Evolutionary conservation across 2,888 invertebrate species (phyloP).

Genomic region (Lottia gigantea): DNA sequence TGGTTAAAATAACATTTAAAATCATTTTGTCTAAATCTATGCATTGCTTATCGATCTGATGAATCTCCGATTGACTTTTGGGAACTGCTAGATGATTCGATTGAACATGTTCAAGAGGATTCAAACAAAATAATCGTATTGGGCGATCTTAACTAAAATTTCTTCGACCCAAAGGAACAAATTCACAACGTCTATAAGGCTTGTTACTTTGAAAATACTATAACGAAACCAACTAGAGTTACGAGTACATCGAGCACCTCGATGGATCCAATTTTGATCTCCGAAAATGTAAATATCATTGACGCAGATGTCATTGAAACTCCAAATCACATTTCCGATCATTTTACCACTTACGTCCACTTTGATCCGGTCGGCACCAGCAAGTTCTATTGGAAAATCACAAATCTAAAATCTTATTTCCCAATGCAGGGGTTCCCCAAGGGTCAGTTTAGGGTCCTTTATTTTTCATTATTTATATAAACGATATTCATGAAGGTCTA

Average conservation of each 20-base stretch:
- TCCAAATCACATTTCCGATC: not conserved
- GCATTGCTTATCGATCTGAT: too few species aligned
- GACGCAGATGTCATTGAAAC: not conserved
- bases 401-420: too few species aligned
- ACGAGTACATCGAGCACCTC: not conserved
- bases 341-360: not conserved
- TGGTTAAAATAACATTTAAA: too few species aligned
- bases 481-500: too few species aligned
- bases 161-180: not conserved
- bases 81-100: not conserved
- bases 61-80: too few species aligned
- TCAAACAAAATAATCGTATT: not conserved
- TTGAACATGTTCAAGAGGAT: not conserved
- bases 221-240: conserved; percentile 3
- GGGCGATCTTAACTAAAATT: not conserved
- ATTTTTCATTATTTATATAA: too few species aligned
- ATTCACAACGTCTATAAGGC: not conserved
- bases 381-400: too few species aligned
- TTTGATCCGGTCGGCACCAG: too few species aligned
- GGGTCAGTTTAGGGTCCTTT: too few species aligned
- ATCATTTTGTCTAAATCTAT: too few species aligned
- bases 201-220: not conserved
- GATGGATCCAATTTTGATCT: not conserved
- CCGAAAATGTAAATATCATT: too few species aligned
- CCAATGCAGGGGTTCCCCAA: too few species aligned